Evolutionary conservation across 2,888 invertebrate species (phyloP).

Genomic region (Meghimatium bilineatum): DNA sequence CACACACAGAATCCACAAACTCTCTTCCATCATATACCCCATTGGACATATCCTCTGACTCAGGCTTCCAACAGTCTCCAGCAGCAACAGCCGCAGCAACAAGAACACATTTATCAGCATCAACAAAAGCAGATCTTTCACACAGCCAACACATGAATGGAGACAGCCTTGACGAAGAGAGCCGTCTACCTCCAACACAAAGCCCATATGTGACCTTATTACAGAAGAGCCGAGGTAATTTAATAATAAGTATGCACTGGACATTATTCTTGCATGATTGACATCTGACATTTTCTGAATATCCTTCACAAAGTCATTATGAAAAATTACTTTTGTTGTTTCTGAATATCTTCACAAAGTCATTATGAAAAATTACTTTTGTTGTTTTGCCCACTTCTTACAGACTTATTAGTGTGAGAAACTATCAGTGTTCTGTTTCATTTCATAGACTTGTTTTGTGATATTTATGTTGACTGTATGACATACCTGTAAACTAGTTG

Average conservation of each 20-base stretch:
- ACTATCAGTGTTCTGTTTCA: too few species aligned
- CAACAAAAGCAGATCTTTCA: constrained; percentile 26
- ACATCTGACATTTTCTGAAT: background rate
- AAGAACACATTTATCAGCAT: constrained; percentile 14
- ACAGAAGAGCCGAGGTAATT: constrained; percentile 90
- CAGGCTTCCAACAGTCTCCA: constrained; percentile 22
- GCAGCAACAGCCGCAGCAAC: background rate
- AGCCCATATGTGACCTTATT: constrained; percentile 91
- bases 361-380: too few species aligned
- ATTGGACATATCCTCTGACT: constrained; percentile 32
- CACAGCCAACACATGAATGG: constrained; percentile 47
- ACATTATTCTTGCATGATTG: background rate
- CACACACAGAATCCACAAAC: constrained; percentile 42
- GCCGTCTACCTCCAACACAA: constrained; percentile 84
- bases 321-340: too few species aligned
- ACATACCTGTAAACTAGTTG: too few species aligned
- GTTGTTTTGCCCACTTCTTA: background rate
- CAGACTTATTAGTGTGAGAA: too few species aligned
- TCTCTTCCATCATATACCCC: constrained; percentile 45
- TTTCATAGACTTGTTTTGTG: too few species aligned
- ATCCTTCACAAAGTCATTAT: background rate
- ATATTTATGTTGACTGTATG: too few species aligned
- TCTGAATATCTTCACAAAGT: too few species aligned
- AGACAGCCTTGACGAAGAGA: constrained; percentile 55
- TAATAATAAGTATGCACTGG: background rate